Base-by-base conservation (phyloP, 2,888 invertebrate genomes). In the Eretmocerus hayati region DNA sequence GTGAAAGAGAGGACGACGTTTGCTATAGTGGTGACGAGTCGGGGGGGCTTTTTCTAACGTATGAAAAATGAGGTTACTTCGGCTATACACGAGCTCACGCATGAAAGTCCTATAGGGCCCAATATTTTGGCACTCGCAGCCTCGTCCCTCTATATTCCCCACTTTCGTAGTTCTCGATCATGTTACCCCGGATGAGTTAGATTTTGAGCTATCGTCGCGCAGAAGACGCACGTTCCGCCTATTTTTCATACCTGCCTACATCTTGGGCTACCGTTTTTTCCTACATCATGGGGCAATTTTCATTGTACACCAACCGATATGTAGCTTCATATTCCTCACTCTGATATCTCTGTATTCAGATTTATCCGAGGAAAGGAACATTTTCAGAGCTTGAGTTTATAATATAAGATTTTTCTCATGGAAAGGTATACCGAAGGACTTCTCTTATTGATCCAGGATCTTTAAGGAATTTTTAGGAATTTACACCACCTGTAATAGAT, bases 21-120 rank as follows among this genome's bases (percentile, higher is more conserved):
- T 9, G 26, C 6, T 9, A 26, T 6, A 26, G 11, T 26, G 26
- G 26, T 26, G n/a, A n/a, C 26, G 26, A 26, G 26, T 26, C 8
- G 26, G 26, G 26, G 26, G 26, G 26, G 8, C 26, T 26, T 6
- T 11, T 26, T 11, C 8, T 6, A 11, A 11, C 26, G 8, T 11
- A 16, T 69, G 69, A 69, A 65, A 68, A 66, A 68, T 67, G 68
- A 67, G 67, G 64, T 65, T n/a, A n/a, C n/a, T n/a, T n/a, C n/a
- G n/a, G n/a, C n/a, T n/a, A n/a, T n/a, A n/a, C n/a, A n/a, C n/a
- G 63, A 59, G 59, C n/a, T 4, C 15, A 5, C 22, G 18, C 46
- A 19, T 18, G 38, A 30, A 40, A 20, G 13, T 41, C 35, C 40
- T 41, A 20, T 32, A 36, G 45, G 52, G 52, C 61, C 62, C 62